These are phyloP conservation scores for Sebastes itinus DNA, from an alignment of 2,797 vertebrate species.

Conservation along the genomic window DNA sequence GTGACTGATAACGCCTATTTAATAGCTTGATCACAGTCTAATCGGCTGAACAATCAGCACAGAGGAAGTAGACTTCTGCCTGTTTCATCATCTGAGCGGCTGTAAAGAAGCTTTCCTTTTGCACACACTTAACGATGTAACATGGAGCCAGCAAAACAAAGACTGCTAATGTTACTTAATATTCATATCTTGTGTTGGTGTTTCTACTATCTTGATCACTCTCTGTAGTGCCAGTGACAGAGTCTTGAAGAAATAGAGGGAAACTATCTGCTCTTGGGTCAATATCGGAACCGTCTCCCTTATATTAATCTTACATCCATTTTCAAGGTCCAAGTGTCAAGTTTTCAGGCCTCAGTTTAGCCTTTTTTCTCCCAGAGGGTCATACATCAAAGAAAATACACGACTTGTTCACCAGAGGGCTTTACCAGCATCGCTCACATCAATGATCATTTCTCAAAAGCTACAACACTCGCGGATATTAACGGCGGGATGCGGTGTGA, in stretches of 20 bases:
- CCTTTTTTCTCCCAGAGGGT: background rate
- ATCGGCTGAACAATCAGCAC: too few species aligned
- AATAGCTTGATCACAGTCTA: too few species aligned
- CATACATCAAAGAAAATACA: constrained; percentile 34
- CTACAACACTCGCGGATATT: constrained; percentile 20
- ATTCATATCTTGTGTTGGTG: background rate
- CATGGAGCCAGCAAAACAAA: background rate
- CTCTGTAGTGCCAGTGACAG: background rate
- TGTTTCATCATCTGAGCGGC: too few species aligned
- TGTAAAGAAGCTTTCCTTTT: too few species aligned
- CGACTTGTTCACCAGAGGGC: constrained; percentile 13
- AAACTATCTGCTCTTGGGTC: background rate
- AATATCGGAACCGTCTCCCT: background rate
- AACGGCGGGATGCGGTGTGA: constrained; percentile 10
- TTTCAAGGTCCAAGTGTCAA: background rate
- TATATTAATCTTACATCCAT: constrained; percentile 5
- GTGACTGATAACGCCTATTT: too few species aligned
- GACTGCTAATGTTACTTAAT: background rate
- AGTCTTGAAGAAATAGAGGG: background rate
- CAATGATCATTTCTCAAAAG: constrained; percentile 42
- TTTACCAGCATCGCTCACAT: constrained; percentile 27
- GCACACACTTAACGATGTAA: background rate
- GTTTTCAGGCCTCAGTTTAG: constrained; percentile 1
- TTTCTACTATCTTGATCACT: background rate
- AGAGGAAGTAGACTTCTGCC: too few species aligned